Evolutionary conservation across 2,113 vertebrate species (phyloP).

Genomic region (Bujurquina vittata): DNA sequence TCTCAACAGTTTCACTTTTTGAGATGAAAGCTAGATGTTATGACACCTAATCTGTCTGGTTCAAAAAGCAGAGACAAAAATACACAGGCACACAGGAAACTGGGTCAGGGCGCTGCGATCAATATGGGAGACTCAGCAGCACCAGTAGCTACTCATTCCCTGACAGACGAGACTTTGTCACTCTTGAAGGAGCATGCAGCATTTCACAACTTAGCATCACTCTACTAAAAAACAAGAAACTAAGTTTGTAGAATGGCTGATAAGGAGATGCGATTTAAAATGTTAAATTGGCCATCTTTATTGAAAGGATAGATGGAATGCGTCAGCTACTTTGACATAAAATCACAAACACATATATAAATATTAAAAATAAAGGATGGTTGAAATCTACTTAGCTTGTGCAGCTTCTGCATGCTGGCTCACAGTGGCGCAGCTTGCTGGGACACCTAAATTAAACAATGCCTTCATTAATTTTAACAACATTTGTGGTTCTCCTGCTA

Average conservation of each 20-base stretch:
- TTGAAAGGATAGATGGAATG: neutral
- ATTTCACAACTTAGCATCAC: neutral
- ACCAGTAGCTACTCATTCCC: constrained; percentile 4
- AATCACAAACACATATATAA: neutral
- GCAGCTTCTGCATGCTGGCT: neutral
- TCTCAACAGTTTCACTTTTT: neutral
- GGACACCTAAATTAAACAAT: neutral
- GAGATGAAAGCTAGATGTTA: neutral
- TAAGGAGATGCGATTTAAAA: neutral
- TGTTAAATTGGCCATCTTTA: neutral
- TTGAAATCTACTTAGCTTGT: neutral
- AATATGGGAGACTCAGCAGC: constrained; percentile 27
- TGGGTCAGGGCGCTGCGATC: constrained; percentile 33
- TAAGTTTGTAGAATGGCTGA: neutral
- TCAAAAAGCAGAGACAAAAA: constrained; percentile 13
- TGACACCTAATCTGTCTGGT: constrained; percentile 15
- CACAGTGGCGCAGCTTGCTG: neutral
- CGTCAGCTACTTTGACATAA: neutral
- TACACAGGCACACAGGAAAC: constrained; percentile 5
- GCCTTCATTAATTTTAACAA: neutral
- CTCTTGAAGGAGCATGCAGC: neutral
- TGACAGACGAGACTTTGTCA: neutral
- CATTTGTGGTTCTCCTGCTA: neutral
- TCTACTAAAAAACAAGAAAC: neutral
- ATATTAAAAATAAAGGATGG: neutral